These are phyloP conservation scores for Galerucella nymphaeae DNA, from an alignment of 2,888 invertebrate species.

Conservation along the genomic window DNA sequence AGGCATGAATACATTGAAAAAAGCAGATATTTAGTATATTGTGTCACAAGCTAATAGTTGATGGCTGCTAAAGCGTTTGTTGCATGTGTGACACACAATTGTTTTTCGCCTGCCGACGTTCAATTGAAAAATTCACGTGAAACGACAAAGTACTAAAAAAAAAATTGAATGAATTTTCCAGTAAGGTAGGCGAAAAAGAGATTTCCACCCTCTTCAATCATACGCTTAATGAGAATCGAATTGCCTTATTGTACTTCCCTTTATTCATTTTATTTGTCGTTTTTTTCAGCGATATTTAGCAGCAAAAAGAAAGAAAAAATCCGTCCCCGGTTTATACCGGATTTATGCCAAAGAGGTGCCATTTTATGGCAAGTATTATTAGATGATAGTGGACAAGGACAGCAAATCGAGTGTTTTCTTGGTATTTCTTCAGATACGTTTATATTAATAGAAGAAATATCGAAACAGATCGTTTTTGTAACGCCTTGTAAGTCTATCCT, in stretches of 20 bases:
- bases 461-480: constrained; percentile 86
- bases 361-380: constrained; percentile 85
- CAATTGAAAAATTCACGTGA: too few relatives aligned
- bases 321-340: constrained; percentile 78
- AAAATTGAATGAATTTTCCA: too few relatives aligned
- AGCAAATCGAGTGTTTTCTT: constrained; percentile 58
- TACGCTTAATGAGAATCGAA: constrained; percentile 17
- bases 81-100: too few relatives aligned
- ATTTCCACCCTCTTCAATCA: too few relatives aligned
- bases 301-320: constrained; percentile 80
- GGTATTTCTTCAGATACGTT: constrained; percentile 89
- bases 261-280: background rate
- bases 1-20: too few relatives aligned
- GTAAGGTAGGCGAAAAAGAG: too few relatives aligned
- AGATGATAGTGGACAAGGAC: constrained; percentile 75
- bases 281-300: constrained; percentile 71
- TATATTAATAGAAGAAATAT: constrained; percentile 85
- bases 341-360: constrained; percentile 80
- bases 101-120: too few relatives aligned
- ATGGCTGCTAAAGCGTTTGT: too few relatives aligned
- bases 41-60: too few relatives aligned
- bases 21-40: too few relatives aligned
- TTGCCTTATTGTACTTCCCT: constrained; percentile 23
- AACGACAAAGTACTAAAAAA: too few relatives aligned
- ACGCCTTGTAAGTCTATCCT: constrained; percentile 86